These are phyloP conservation scores for Acropora tenuis DNA, from an alignment of 64 coral and sea anemone genomes.

Conservation along the genomic window DNA sequence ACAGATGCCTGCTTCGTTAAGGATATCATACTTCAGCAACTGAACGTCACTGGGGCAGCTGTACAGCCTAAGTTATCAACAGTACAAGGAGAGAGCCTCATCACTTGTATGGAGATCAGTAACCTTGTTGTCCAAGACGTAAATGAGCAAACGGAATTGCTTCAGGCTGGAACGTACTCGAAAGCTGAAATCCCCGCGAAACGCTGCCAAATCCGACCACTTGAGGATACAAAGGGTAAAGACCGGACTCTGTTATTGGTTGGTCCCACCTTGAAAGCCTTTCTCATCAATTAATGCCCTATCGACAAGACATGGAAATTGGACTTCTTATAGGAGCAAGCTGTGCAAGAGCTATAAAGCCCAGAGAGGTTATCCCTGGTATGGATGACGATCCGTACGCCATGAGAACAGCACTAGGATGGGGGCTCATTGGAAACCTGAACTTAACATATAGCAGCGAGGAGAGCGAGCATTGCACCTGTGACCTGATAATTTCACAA, in stretches of 20 bases:
- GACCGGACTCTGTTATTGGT: too few relatives aligned
- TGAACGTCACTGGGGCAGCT: too few relatives aligned
- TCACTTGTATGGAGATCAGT: too few relatives aligned
- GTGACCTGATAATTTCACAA: neutral
- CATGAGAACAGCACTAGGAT: conserved; percentile 48
- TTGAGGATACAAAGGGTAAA: too few relatives aligned
- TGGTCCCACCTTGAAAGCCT: too few relatives aligned
- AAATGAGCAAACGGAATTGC: too few relatives aligned
- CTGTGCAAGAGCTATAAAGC: conserved; percentile 55
- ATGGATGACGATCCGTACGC: conserved; percentile 50
- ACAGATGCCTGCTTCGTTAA: too few relatives aligned
- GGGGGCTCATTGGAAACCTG: conserved; percentile 34
- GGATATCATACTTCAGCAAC: too few relatives aligned
- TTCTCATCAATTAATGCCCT: conserved; percentile 31
- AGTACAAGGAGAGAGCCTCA: neutral
- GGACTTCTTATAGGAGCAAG: conserved; percentile 57
- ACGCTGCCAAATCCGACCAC: too few relatives aligned
- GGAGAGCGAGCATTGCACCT: neutral
- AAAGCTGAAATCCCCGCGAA: too few relatives aligned
- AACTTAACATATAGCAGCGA: neutral
- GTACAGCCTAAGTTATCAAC: neutral
- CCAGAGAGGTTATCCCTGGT: conserved; percentile 55
- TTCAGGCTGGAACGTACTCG: too few relatives aligned
- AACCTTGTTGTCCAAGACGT: too few relatives aligned
- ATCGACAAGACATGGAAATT: conserved; percentile 24